phyloP scores from a whole-genome alignment of 2,113 vertebrate genomes.

The Furnarius figulus region DNA sequence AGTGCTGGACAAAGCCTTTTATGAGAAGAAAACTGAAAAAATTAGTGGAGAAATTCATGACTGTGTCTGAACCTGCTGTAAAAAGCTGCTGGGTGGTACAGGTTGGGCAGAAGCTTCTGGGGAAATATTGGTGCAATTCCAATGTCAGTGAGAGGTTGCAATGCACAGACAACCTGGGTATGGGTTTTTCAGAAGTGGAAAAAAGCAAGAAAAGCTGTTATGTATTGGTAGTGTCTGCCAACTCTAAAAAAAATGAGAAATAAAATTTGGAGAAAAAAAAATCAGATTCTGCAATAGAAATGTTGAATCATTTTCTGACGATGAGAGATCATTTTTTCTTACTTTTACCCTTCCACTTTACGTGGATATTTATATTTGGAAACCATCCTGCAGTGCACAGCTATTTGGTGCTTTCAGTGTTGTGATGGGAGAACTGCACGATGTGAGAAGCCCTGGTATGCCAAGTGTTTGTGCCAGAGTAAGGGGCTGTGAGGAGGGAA shows the following conservation, averaged over 20 bases:
- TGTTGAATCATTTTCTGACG: neutral
- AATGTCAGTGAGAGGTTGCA: neutral
- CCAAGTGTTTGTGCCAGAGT: neutral
- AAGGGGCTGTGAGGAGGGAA: neutral
- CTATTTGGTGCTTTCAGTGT: neutral
- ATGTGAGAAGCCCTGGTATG: neutral
- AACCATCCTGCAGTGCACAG: neutral
- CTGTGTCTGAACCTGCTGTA: neutral
- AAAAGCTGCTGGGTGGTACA: neutral
- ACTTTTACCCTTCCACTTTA: neutral
- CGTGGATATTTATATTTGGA: neutral
- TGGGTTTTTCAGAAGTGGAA: neutral
- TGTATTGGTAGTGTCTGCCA: neutral
- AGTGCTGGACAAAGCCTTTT: neutral
- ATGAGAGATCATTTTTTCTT: neutral
- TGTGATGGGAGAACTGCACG: neutral
- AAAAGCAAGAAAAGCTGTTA: neutral
- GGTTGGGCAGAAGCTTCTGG: neutral
- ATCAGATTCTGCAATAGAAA: neutral
- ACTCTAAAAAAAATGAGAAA: neutral
- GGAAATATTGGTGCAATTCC: rapidly evolving
- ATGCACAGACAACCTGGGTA: neutral
- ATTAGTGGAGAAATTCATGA: neutral
- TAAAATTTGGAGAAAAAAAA: neutral
- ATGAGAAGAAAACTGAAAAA: neutral